A percentile compares a stretch with the other conserved stretches of the same genome.
Evolutionary conservation across 2,888 invertebrate genomes (phyloP).

Genomic region (Dendrolimus houi): DNA sequence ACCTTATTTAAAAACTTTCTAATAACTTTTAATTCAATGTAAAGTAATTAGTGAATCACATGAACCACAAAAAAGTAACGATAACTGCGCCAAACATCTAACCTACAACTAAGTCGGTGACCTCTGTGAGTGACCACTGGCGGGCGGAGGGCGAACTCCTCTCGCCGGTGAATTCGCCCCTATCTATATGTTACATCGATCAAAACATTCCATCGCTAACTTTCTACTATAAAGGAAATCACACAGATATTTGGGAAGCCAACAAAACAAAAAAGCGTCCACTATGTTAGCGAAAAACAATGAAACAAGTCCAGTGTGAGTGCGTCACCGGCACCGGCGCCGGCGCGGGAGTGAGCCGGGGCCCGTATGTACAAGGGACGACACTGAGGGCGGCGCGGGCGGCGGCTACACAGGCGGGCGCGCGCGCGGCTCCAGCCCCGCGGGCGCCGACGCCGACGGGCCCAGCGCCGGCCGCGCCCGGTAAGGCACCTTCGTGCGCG

Average conservation of each 20-base stretch:
- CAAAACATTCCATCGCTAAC: conserved; percentile 65
- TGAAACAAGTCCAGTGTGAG: conserved; percentile 37
- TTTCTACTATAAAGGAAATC: conserved; percentile 61
- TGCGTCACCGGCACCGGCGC: conserved; percentile 18
- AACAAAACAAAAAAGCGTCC: conserved; percentile 71
- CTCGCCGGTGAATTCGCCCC: conserved; percentile 2
- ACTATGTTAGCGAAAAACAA: conserved; percentile 63
- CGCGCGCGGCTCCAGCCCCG: conserved; percentile 36
- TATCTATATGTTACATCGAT: neutral
- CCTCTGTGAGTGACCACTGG: neutral
- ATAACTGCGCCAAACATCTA: conserved; percentile 8
- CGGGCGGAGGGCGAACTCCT: conserved; percentile 3
- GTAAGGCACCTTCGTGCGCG: conserved; percentile 49
- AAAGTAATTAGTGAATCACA: neutral
- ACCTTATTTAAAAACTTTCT: conserved; percentile 13
- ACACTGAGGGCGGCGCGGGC: conserved; percentile 21
- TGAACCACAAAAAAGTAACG: conserved; percentile 7
- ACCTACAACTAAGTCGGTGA: neutral
- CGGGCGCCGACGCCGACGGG: conserved; percentile 18
- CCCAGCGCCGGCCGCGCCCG: conserved; percentile 5
- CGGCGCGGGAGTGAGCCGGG: conserved; percentile 11
- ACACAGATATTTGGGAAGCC: conserved; percentile 72
- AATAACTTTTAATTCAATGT: neutral
- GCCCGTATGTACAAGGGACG: conserved; percentile 16
- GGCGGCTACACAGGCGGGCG: conserved; percentile 47